Conservation (phyloP, 1,140 invertebrate species). For the Colletes gigas region DNA sequence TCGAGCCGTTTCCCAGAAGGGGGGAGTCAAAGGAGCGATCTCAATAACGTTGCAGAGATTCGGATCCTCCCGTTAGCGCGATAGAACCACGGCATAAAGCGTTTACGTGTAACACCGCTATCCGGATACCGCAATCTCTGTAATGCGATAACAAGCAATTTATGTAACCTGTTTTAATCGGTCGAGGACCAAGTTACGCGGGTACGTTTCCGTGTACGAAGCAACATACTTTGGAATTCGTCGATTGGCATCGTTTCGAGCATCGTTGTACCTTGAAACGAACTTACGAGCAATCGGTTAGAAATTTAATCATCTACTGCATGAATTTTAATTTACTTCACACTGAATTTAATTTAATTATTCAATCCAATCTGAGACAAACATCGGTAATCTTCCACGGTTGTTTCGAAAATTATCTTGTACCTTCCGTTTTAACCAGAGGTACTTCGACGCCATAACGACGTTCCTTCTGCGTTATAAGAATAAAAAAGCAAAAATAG, state of each 20-base stretch:
- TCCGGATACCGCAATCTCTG: background rate
- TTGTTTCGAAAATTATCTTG: too few species aligned
- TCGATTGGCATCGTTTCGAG: background rate
- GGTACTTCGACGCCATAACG: background rate
- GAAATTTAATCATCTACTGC: too few species aligned
- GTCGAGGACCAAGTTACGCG: background rate
- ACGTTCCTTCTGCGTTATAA: background rate
- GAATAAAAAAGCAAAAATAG: background rate
- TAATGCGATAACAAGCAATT: conserved; percentile 4
- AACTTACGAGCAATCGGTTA: too few species aligned
- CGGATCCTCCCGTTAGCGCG: background rate
- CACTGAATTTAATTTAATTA: too few species aligned
- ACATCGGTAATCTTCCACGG: too few species aligned
- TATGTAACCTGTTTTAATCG: conserved; percentile 12
- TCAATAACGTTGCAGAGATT: background rate
- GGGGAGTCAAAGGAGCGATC: background rate
- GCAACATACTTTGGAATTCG: background rate
- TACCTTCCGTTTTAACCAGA: background rate
- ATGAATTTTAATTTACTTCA: too few species aligned
- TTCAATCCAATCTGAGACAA: too few species aligned
- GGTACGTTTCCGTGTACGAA: background rate
- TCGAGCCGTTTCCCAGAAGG: background rate
- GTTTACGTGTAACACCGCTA: conserved; percentile 2
- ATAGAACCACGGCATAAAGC: background rate
- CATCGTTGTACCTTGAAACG: too few species aligned